Conservation (phyloP, 2,113 vertebrate species). For the Naja naja region DNA sequence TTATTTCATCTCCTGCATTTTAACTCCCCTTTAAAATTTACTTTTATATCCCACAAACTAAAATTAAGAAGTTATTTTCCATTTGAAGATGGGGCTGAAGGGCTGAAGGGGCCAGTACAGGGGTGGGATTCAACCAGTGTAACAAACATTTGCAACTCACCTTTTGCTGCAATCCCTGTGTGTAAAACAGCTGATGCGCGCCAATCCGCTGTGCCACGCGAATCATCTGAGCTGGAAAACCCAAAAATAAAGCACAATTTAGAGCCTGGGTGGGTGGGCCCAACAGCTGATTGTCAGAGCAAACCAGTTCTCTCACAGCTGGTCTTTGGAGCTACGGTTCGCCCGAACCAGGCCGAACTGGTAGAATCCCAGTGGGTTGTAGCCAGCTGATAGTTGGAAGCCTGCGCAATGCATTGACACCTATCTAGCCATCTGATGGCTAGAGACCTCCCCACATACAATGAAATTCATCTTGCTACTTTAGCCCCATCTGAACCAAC, state of each 20-base stretch:
- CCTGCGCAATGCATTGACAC: neutral
- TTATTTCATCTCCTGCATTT: neutral
- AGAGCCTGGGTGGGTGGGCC: too few species aligned
- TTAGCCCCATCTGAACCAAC: neutral
- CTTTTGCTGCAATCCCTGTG: too few species aligned
- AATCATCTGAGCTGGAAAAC: too few species aligned
- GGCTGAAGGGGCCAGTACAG: neutral
- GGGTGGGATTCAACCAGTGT: too few species aligned
- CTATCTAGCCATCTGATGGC: neutral
- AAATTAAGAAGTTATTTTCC: neutral
- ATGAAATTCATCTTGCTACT: neutral
- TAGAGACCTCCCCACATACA: neutral
- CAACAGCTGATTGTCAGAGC: too few species aligned
- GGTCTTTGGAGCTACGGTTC: too few species aligned
- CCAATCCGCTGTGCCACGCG: too few species aligned
- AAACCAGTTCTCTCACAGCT: too few species aligned
- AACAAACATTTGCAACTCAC: too few species aligned
- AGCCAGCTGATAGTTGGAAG: neutral
- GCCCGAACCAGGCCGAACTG: too few species aligned
- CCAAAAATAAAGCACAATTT: too few species aligned
- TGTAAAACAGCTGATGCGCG: too few species aligned
- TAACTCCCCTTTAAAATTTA: neutral
- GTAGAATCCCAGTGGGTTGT: neutral
- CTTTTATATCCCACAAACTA: neutral
- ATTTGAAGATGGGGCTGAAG: neutral